A percentile compares a stretch with the other conserved stretches of the same genome.
These are phyloP conservation scores for Helobdella robusta DNA, from an alignment of 2,888 invertebrate species.

Conservation along the genomic window DNA sequence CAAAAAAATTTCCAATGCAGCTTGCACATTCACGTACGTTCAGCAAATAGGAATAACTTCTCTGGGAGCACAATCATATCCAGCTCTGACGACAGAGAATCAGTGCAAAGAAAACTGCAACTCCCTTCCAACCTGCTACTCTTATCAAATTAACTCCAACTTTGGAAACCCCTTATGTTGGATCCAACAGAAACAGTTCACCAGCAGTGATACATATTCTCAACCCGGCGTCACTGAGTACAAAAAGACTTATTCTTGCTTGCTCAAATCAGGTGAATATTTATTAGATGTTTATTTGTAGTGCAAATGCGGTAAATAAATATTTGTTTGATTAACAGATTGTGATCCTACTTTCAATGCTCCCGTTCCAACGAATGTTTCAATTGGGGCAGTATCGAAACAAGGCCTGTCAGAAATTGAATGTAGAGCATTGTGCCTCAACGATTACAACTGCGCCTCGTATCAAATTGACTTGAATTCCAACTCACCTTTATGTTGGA, in stretches of 20 bases:
- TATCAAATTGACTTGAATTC: conserved; percentile 15
- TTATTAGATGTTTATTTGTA: no score
- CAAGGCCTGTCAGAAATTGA: background rate
- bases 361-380: conserved; percentile 4
- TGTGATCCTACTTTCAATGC: conserved; percentile 8
- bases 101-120: background rate
- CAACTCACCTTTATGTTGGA: conserved; percentile 10
- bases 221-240: no score
- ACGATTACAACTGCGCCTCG: background rate
- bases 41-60: no score
- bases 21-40: no score
- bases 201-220: no score
- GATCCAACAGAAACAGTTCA: no score
- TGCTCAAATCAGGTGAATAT: no score
- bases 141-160: conserved; percentile 4
- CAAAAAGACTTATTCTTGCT: no score
- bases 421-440: background rate
- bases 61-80: no score
- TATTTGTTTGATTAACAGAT: background rate
- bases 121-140: background rate
- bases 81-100: background rate
- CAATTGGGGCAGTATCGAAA: background rate
- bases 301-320: no score
- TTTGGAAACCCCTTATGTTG: background rate
- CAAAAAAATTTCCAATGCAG: no score